Base-by-base conservation (phyloP, 2,888 invertebrate genomes). In the Tenthredo mesomela region DNA sequence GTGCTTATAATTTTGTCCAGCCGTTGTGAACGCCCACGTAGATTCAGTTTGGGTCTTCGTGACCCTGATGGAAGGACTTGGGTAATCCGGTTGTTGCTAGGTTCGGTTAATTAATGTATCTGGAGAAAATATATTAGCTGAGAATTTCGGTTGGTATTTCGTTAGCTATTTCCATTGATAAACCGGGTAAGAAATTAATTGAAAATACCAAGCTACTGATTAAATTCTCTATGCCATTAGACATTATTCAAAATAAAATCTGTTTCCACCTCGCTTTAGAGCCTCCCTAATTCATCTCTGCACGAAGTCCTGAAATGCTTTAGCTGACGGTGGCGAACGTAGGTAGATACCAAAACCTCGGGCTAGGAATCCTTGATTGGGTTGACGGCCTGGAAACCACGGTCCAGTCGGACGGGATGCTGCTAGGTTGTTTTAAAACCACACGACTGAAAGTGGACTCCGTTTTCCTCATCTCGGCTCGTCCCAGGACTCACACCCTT, bases 341-440 rank as follows among this genome's bases (percentile, higher is more conserved):
- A 37, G 80, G 58, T 77, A 77, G 77, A 50, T 77, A 77, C 77
- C 77, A 50, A 50, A 47, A 29, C 70, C 82, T 47, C 43, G 18
- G 82, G 70, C 70, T 80, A 65, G 67, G 82, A 82, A 70, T 82
- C 82, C 82, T 67, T 82, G 67, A 82, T 82, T 82, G 82, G 67
- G 82, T 82, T 67, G 82, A 82, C 82, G 67, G 82, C 70, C 67
- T 58, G 67, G 82, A 82, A 82, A 82, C 82, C 82, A 67, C 82
- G 67, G 82, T 70, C 82, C 67, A 82, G 67, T 67, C 50, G 54
- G 50, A 82, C 47, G 65, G 67, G 80, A 67, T 67, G 67, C 29
- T 70, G 70, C 47, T 65, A 82, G 82, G 82, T 82, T 82, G 82
- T 82, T 67, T 82, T 82, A 67, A 82, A 82, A 82, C 82, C 82